Percentiles rank a stretch among this genome's conserved stretches.
Conservation (phyloP, 1,140 invertebrate genomes). For the Macrobrachium nipponense region DNA sequence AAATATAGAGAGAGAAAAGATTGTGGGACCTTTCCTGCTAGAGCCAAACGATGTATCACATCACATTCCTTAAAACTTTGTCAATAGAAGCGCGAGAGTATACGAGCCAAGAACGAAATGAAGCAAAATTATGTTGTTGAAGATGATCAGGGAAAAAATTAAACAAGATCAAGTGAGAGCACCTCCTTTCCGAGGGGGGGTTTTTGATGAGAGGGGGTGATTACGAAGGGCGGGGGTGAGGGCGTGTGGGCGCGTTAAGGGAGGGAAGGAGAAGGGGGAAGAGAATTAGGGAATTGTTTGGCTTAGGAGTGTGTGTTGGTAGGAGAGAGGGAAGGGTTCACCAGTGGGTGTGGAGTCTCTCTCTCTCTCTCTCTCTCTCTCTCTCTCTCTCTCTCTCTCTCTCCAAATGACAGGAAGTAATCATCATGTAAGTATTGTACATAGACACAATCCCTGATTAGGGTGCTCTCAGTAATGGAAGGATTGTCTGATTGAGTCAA, state of each 20-base stretch:
- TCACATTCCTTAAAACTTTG: too few species aligned
- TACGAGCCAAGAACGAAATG: neutral
- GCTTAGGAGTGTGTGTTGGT: neutral
- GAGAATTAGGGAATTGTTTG: neutral
- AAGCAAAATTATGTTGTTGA: too few species aligned
- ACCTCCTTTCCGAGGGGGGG: neutral
- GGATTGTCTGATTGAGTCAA: too few species aligned
- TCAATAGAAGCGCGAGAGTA: neutral
- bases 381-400: too few species aligned
- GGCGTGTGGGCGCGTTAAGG: neutral
- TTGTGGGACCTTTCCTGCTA: too few species aligned
- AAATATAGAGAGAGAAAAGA: too few species aligned
- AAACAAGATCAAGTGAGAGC: neutral
- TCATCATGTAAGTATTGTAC: slow-evolving; percentile 52
- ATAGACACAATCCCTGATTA: slow-evolving; percentile 25
- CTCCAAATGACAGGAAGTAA: slow-evolving; percentile 46
- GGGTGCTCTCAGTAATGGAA: neutral
- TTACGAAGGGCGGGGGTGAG: neutral
- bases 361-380: too few species aligned
- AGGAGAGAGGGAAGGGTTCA: neutral
- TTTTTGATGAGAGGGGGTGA: neutral
- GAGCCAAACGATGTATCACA: too few species aligned
- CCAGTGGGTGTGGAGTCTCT: neutral
- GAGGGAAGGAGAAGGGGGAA: neutral
- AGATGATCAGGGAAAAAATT: neutral